phyloP scores from a whole-genome alignment of 2,797 vertebrate species.

The Danio aesculapii region DNA sequence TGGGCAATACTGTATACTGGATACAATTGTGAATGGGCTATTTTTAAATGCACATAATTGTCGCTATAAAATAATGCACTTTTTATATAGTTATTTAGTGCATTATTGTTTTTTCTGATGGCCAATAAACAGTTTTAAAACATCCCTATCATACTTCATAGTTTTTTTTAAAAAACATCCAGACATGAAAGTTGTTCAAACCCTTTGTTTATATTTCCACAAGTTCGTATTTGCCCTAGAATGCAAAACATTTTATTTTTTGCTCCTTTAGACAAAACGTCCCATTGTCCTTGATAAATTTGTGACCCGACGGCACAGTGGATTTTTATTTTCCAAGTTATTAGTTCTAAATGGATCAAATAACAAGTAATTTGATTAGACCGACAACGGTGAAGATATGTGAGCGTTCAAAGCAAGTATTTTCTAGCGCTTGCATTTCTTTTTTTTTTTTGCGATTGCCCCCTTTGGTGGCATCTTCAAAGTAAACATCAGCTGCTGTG shows the following conservation, averaged over 20 bases:
- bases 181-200: neutral
- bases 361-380: neutral
- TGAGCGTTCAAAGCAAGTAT: neutral
- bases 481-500: neutral
- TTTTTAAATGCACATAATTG: too few relatives aligned
- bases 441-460: neutral
- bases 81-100: too few relatives aligned
- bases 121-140: neutral
- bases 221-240: slow-evolving; percentile 6
- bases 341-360: too few relatives aligned
- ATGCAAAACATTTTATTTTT: neutral
- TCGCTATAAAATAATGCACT: too few relatives aligned
- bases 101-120: neutral
- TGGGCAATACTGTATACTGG: too few relatives aligned
- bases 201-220: neutral
- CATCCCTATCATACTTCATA: neutral
- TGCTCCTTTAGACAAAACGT: neutral
- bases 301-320: neutral
- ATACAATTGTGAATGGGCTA: too few relatives aligned
- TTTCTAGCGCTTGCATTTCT: neutral
- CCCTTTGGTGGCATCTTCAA: slow-evolving; percentile 10
- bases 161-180: neutral
- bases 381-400: neutral
- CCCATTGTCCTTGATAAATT: neutral
- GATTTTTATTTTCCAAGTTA: neutral